These are phyloP conservation scores for Alentia gelatinosa DNA, from an alignment of 2,888 invertebrate genomes.

Conservation along the genomic window DNA sequence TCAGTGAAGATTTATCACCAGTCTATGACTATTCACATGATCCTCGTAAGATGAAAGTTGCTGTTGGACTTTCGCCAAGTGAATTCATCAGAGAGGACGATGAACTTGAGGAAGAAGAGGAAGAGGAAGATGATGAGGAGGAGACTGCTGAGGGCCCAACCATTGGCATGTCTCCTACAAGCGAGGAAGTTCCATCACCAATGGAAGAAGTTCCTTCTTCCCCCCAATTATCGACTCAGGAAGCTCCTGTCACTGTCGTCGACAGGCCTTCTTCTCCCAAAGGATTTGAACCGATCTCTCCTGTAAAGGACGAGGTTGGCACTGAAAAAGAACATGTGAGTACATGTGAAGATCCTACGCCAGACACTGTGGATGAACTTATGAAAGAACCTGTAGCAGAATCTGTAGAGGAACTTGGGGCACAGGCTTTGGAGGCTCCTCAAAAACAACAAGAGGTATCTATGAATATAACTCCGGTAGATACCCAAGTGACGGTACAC, in stretches of 20 bases:
- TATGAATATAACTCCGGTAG: background rate
- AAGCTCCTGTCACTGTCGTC: background rate
- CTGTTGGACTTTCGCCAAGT: conserved; percentile 76
- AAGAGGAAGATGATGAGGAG: conserved; percentile 61
- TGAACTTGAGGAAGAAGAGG: conserved; percentile 52
- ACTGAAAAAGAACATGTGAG: background rate
- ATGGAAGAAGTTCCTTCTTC: conserved; percentile 20
- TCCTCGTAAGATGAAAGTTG: conserved; percentile 69
- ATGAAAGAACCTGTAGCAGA: background rate
- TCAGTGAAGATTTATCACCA: conserved; percentile 71
- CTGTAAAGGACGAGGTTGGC: background rate
- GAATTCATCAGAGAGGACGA: conserved; percentile 66
- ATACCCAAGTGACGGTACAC: background rate
- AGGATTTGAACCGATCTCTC: background rate
- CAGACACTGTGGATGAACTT: background rate
- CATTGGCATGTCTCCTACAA: conserved; percentile 18
- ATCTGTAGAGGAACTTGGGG: background rate
- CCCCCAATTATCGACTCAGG: background rate
- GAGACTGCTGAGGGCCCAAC: conserved; percentile 62
- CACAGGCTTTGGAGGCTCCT: background rate
- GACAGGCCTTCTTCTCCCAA: background rate
- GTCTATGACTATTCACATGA: conserved; percentile 67
- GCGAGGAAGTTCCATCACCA: background rate
- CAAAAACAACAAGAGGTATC: background rate
- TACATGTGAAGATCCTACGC: background rate